Evolutionary conservation across 2,797 vertebrate species (phyloP), one percentile per base, ranked within the genome.

Genomic region (Sparus aurata): DNA sequence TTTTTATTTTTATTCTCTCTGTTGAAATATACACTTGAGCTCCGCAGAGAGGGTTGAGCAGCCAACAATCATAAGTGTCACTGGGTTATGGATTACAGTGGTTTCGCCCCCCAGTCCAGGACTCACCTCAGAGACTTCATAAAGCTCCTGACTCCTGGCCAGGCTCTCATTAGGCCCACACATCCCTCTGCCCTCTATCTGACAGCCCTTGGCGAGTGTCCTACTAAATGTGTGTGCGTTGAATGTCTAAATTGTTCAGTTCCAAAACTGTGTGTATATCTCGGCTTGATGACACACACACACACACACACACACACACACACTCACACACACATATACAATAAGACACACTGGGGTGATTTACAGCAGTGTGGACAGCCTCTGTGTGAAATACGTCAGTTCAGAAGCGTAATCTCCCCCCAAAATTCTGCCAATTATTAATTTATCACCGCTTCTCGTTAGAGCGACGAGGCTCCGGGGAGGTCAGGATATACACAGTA

Each of bases 111-210:
- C 80, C 82, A 80, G 81, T 91, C 79, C 85, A 80, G 86, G 84
- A 85, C 83, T 87, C 82, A 92, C 89, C 91, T 93, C 86, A 41
- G 91, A 85, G 93, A 92, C 91, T 93, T 88, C 85, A 90, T 90
- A 89, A 91, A 93, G 86, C 85, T 92, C 88, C 88, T 87, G 87
- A 92, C 82, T 86, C 83, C 62, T 62, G 87, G 84, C 89, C 90
- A 90, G 78, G 75, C 71, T 70, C 85, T 90, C 86, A 90, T 89
- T 82, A 87, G 84, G 75, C 83, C 79, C 88, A 91, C 82, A 80
- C 75, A 80, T 85, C 77, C 88, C 87, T 91, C 83, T 92, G 81
- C 88, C 90, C 83, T 84, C 84, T 71, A 77, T 82, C 76, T 87
- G 87, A 93, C 90, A 90, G 87, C 65, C 30, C 34, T 90, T 91